Base-by-base conservation (phyloP, 2,888 invertebrate genomes). In the Lycophotia porphyrea region DNA sequence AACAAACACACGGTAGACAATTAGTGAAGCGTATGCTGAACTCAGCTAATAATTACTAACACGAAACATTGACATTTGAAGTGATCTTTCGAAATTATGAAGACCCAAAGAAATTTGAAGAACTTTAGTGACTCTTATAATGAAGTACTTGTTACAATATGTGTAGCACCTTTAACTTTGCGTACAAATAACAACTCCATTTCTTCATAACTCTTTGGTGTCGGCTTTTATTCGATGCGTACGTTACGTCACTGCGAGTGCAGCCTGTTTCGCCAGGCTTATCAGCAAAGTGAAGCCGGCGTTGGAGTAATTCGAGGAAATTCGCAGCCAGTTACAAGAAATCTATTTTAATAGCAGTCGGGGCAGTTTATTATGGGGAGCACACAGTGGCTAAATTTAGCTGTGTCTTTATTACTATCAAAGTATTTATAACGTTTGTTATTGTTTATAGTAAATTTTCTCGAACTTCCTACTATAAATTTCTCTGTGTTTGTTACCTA, bases 261-360 rank as follows among this genome's bases (percentile, higher is more conserved):
- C 39, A 84, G 84, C 72, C 42, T 39, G 47, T 72, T 84, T 61
- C 47, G 15, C 72, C 18, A 76, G 70, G 64, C 36, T 71, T 78
- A 71, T 83, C 80, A 64, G 61, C 42, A 39, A 67, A 71, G 47
- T 80, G 52, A 70, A 82, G 61, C 34, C 39, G 47, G 24, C 31
- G 58, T 67, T 80, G 58, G 52, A 58, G 70, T 63, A 71, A 74
- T 84, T 81, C 81, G 44, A 80, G 58, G 81, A 84, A 81, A 81
- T 74, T 67, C 58, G n/a, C 39, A 60, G 44, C 34, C 47, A 66
- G 39, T 84, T 84, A 34, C 67, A 52, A 64, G 81, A 84, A 80
- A 47, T 66, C 69, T 66, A 79, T 72, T 72, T 78, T 36, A 69
- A 55, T 58, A 70, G 44, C 52, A 44, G 61, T 67, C 66, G 44